Evolutionary conservation across 2,797 vertebrate species (phyloP), one percentile per base, ranked within the genome.

Genomic region (Smutsia gigantea): DNA sequence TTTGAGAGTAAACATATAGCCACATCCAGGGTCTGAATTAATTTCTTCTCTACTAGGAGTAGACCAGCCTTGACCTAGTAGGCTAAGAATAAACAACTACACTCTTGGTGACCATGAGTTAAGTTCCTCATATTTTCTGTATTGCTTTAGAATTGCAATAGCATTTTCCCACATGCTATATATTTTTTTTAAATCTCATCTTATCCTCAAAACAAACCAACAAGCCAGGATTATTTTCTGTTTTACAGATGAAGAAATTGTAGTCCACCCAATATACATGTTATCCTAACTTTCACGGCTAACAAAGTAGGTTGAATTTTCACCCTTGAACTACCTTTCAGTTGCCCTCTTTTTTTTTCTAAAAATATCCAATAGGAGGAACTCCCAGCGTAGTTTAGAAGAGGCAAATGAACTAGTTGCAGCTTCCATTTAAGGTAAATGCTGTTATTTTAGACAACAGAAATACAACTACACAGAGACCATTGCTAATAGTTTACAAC

Each of bases 381-480:
- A 64, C 7, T 83, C 31, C 18, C 31, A 71, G 39, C 49, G 64
- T 11, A 87, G 39, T 7, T 37, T 78, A 15, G 4, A 94, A 39
- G 2, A 87, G 57, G 9, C 21, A 93, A 96, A 90, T n/a, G 34
- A 15, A 63, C 39, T 18, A 74, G 5, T 25, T 82, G 15, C 19
- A 88, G n/a, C 13, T 55, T 90, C 31, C 34, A 51, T 25, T 61
- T 89, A 68, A 84, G 27, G 69, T 21, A 15, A 57, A 91, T 49
- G 42, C 27, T 78, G 39, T 95, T 31, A 87, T 81, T 92, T 92
- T 92, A 96, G 84, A 81, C 61, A 87, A 81, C 31, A 95, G 63
- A 74, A 93, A 95, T 46, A 46, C 46, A 96, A 92, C 78, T 83
- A 96, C 71, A 85, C 13, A 55, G 31, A 88, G 11, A 88, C 72